Evolutionary conservation across 2,113 vertebrate species (phyloP), one percentile per base, ranked within the genome.

Genomic region (Cottus gobio): DNA sequence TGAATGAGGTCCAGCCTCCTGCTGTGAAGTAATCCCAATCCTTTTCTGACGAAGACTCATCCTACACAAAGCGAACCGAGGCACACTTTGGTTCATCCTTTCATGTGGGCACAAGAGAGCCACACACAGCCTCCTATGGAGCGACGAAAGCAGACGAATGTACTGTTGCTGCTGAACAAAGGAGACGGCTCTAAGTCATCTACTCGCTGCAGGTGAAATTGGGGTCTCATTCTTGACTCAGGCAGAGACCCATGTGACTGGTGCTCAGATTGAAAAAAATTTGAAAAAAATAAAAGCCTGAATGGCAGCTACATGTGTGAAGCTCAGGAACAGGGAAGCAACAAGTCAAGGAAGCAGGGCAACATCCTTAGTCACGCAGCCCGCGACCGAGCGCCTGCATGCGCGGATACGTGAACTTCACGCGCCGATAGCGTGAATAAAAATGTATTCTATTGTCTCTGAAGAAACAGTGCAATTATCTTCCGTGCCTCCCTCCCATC

Each of bases 151-250:
- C 78, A 83, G 82, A 75, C 28, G 12, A 71, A 78, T 67, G 65
- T 74, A 66, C 48, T 6, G 85, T 81, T 86, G 80, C 52, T 34
- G 11, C 42, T 52, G 77, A 90, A 83, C 89, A 89, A 87, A 87
- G 83, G 84, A 87, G 89, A 80, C 80, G 62, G 80, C 71, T 81
- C 73, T 82, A 83, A 85, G 71, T 89, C 90, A 83, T 66, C 80
- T 22, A 26, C 66, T 78, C 79, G 28, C 66, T 18, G 75, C 68
- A 67, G 83, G 83, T 83, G 88, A 89, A 90, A 89, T 84, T 87
- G 88, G 85, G 92, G 87, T 90, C 88, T 79, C 67, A 67, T 77
- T 87, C 76, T 85, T 46, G 67, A 74, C 74, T 81, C 68, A 60
- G 52, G 24, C 11, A 3, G 18, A 12, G 63, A 79, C 80, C 66